Evolutionary conservation across 2,113 vertebrate species (phyloP).

Genomic region (Prunella himalayana): DNA sequence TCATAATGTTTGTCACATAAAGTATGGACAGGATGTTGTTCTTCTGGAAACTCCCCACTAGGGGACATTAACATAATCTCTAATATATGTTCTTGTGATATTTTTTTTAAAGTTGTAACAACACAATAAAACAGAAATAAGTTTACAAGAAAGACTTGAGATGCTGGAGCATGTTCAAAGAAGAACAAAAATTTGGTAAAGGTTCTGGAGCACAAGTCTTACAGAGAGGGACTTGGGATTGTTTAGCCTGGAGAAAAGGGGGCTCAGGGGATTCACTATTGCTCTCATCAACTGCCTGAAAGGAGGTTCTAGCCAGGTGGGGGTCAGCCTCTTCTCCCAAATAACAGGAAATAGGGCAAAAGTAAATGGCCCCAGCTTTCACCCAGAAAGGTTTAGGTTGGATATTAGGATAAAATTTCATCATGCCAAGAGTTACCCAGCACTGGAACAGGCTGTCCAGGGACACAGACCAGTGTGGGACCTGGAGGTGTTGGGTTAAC

Average conservation of each 20-base stretch:
- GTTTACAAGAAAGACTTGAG: not conserved
- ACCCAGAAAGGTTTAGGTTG: not conserved
- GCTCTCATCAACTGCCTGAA: not conserved
- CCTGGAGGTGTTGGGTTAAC: not conserved
- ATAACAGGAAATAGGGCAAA: not conserved
- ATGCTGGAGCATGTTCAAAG: not conserved
- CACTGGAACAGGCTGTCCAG: not conserved
- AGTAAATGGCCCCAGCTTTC: not conserved
- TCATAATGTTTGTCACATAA: not conserved
- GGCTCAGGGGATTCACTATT: not conserved
- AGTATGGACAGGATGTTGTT: not conserved
- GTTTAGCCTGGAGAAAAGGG: not conserved
- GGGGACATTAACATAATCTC: not conserved
- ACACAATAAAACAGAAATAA: not conserved
- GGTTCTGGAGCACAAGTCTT: not conserved
- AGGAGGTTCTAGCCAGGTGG: not conserved
- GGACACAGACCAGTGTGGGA: not conserved
- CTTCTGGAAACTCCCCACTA: not conserved
- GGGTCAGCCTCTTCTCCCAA: not conserved
- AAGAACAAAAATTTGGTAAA: not conserved
- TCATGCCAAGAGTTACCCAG: not conserved
- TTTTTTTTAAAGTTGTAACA: not conserved
- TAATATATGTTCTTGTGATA: not conserved
- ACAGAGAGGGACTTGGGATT: rapidly evolving
- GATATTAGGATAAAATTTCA: not conserved